Evolutionary conservation across 2,888 invertebrate genomes (phyloP).

Genomic region (Apoderus coryli): DNA sequence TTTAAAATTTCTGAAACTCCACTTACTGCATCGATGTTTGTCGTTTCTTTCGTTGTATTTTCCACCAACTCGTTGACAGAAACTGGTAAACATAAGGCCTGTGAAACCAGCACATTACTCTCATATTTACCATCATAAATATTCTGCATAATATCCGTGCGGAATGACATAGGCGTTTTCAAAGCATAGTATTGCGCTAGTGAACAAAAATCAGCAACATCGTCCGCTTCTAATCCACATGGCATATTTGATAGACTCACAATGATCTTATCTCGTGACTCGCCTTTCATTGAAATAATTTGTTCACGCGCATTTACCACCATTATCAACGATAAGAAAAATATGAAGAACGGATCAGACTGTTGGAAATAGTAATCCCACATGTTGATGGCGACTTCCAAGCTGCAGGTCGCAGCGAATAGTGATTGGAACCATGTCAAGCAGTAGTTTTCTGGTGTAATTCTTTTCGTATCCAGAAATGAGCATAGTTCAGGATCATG

Average conservation of each 20-base stretch:
- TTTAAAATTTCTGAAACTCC: no score
- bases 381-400: conserved; percentile 79
- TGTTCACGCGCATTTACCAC: conserved; percentile 86
- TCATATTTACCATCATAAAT: conserved; percentile 33
- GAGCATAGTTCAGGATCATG: conserved; percentile 97
- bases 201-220: conserved; percentile 93
- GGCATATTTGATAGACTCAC: conserved; percentile 61
- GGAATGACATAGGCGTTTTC: conserved; percentile 86
- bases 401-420: conserved; percentile 73
- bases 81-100: conserved; percentile 92
- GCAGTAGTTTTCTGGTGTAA: conserved; percentile 84
- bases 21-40: conserved; percentile 40
- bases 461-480: conserved; percentile 87
- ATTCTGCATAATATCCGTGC: conserved; percentile 62
- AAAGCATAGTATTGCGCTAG: conserved; percentile 90
- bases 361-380: conserved; percentile 97
- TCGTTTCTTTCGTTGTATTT: conserved; percentile 53
- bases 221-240: conserved; percentile 78
- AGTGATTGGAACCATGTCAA: conserved; percentile 80
- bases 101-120: conserved; percentile 38
- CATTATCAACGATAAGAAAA: conserved; percentile 90
- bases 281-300: conserved; percentile 61
- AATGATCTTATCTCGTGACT: conserved; percentile 53
- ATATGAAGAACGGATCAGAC: conserved; percentile 90
- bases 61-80: conserved; percentile 85